Evolutionary conservation across 2,888 invertebrate species (phyloP).

Genomic region (Nomada flava): DNA sequence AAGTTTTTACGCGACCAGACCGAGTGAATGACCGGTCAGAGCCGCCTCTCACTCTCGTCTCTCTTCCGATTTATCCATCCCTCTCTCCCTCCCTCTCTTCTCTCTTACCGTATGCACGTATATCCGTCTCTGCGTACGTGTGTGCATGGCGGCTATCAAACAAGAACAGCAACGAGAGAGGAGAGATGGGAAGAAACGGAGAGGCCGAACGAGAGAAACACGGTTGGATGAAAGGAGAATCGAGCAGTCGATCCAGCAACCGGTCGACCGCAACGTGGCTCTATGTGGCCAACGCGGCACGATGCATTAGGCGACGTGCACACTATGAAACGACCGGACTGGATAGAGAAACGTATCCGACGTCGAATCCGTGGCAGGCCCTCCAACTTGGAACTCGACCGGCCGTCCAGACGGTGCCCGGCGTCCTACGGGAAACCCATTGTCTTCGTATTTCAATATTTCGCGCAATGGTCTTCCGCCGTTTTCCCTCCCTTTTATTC

Average conservation of each 20-base stretch:
- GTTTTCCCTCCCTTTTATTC: not conserved
- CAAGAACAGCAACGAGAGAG: constrained; percentile 21
- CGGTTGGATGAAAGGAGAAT: constrained; percentile 59
- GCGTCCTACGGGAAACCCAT: constrained; percentile 38
- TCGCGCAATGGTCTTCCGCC: constrained; percentile 10
- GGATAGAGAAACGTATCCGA: constrained; percentile 36
- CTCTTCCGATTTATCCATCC: constrained; percentile 50
- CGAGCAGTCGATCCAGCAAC: constrained; percentile 51
- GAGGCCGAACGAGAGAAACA: constrained; percentile 56
- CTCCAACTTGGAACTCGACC: constrained; percentile 1
- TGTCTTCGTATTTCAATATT: constrained; percentile 58
- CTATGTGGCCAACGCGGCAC: constrained; percentile 35
- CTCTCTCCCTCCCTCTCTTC: constrained; percentile 39
- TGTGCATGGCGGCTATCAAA: constrained; percentile 27
- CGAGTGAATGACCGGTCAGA: constrained; percentile 74
- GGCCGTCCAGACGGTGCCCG: not conserved
- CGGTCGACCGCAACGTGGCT: constrained; percentile 54
- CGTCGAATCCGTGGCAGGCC: constrained; percentile 37
- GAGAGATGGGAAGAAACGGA: constrained; percentile 40
- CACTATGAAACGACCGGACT: constrained; percentile 40
- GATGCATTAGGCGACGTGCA: constrained; percentile 66
- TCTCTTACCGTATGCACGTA: constrained; percentile 20
- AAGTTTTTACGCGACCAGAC: constrained; percentile 70
- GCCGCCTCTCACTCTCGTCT: constrained; percentile 76
- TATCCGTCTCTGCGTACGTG: not conserved